Conservation (phyloP, 2,797 vertebrate genomes). For the Distichodus sexfasciatus region DNA sequence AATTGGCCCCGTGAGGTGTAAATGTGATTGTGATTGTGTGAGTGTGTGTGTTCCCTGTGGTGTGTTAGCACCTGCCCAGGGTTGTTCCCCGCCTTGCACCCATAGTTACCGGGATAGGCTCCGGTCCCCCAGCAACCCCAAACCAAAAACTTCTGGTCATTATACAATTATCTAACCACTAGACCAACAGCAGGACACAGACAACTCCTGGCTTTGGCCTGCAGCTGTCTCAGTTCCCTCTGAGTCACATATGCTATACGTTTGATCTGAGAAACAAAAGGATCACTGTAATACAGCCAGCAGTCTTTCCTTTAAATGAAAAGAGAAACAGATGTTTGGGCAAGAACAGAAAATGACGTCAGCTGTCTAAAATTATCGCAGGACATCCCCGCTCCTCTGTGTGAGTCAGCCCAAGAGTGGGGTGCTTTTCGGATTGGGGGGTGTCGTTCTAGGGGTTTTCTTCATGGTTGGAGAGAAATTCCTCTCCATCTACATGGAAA, state of each 20-base stretch:
- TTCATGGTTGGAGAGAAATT: conserved; percentile 61
- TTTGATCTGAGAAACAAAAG: conserved; percentile 30
- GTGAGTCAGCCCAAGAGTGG: conserved; percentile 15
- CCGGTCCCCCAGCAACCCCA: too few species aligned
- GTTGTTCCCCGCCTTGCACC: too few species aligned
- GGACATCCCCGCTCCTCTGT: conserved; percentile 62
- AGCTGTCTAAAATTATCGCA: conserved; percentile 49
- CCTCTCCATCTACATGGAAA: conserved; percentile 58
- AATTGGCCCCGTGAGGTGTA: too few species aligned
- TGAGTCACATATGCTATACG: conserved; percentile 24
- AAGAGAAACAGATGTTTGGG: conserved; percentile 36
- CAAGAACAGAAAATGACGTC: conserved; percentile 42
- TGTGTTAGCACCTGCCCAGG: too few species aligned
- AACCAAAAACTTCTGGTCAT: too few species aligned
- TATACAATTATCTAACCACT: too few species aligned
- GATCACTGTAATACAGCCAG: conserved; percentile 38
- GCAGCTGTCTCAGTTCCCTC: conserved; percentile 12
- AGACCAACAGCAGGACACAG: too few species aligned
- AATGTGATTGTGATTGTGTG: too few species aligned
- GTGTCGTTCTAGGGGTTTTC: neutral
- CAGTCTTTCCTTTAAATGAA: conserved; percentile 42
- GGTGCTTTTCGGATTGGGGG: neutral
- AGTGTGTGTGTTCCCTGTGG: too few species aligned
- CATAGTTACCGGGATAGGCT: too few species aligned
- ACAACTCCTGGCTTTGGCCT: neutral